Evolutionary conservation across 2,113 vertebrate genomes (phyloP).

Genomic region (Hemichromis elongatus): DNA sequence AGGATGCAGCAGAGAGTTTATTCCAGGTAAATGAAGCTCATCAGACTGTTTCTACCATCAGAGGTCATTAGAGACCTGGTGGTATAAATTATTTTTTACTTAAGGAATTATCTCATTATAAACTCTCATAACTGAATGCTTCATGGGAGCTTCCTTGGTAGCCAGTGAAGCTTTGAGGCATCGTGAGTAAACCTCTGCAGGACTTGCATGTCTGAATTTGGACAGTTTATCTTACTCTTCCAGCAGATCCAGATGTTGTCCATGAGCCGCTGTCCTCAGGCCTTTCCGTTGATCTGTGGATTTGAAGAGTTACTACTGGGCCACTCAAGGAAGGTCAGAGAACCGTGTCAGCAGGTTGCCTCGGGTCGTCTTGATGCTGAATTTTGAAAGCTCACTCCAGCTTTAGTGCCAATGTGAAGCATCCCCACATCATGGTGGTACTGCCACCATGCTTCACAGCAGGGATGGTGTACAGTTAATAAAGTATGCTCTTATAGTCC

Average conservation of each 20-base stretch:
- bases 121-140: neutral
- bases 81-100: neutral
- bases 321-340: accelerated
- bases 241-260: neutral
- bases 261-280: neutral
- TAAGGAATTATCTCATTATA: neutral
- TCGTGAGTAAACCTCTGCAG: neutral
- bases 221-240: neutral
- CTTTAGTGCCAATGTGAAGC: neutral
- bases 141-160: neutral
- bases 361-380: neutral
- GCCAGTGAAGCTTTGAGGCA: neutral
- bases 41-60: neutral
- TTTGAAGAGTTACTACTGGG: neutral
- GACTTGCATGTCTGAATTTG: neutral
- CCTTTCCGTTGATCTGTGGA: neutral
- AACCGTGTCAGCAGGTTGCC: neutral
- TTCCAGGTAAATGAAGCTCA: neutral
- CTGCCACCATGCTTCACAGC: neutral
- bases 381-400: neutral
- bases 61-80: neutral
- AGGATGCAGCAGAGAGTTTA: neutral
- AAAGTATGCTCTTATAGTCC: too few relatives aligned
- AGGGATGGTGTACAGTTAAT: too few relatives aligned
- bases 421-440: neutral